Base-by-base conservation (phyloP, 2,797 vertebrate genomes). In the Gymnodraco acuticeps region DNA sequence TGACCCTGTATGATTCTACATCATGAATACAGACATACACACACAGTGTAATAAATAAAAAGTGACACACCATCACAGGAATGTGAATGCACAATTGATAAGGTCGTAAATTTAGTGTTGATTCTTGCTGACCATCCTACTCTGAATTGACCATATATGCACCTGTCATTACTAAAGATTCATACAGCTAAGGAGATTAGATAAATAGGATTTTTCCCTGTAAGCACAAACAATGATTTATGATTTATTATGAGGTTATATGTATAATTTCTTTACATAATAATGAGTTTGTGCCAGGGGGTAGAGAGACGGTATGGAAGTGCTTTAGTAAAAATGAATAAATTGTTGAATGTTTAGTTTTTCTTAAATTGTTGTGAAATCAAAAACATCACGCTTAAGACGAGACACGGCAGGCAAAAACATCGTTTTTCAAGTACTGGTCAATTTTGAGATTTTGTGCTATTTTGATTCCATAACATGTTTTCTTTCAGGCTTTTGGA, bases 71-170 rank as follows among this genome's bases (percentile, higher is more conserved):
- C 95, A 96, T 96, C 96, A 91, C 90, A 92, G 90, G 93, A 95
- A 95, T 95, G 91, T 96, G 95, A 96, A 97, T 98, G 96, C 95
- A 97, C 97, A 97, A 97, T 97, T 97, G 96, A 97, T 97, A 89
- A 88, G 88, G 78, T 83, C 13, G 69, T 78, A 78, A 43, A 83
- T 84, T 70, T 45, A 11, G 55, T 59, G 62, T 74, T 73, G 75
- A 70, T 73, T 77, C 54, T 46, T 70, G 46, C 50, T 73, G 53
- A 73, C 67, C 70, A 77, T 54, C 19, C 64, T 42, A 27, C 43
- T 59, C 43, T 47, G 45, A 17, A 72, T 59, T 52, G 59, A 73
- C 60, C 33, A 38, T 62, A 59, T 46, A 42, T 59, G 15, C 33
- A 63, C 45, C 47, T 48, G 19, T 38, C 33, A 38, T 38, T 43